Percentiles rank a stretch among this genome's conserved stretches.
These are phyloP conservation scores for Rynchops niger DNA, from an alignment of 2,113 vertebrate species.

Conservation along the genomic window DNA sequence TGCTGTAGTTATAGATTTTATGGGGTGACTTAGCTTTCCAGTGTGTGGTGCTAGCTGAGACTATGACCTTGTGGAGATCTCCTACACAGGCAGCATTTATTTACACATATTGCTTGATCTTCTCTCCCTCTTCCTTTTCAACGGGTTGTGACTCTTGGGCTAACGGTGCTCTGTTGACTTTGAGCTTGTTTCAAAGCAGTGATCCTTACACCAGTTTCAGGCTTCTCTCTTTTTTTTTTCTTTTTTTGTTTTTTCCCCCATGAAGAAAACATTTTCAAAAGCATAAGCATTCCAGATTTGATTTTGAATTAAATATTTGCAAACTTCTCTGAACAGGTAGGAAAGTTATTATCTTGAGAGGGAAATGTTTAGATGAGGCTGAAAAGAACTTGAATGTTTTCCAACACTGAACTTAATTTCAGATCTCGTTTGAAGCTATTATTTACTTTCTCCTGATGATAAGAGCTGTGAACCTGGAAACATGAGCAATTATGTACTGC, in stretches of 20 bases:
- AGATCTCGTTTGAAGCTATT: background rate
- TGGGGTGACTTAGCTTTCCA: background rate
- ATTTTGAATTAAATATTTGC: conserved; percentile 30
- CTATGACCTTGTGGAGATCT: background rate
- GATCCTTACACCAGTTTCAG: background rate
- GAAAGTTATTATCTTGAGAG: conserved; percentile 39
- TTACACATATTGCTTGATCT: background rate
- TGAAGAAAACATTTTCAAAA: background rate
- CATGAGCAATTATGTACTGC: background rate
- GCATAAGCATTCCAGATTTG: background rate
- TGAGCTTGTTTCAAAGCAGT: background rate
- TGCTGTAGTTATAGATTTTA: background rate
- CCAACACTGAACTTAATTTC: conserved; percentile 9
- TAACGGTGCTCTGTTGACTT: background rate
- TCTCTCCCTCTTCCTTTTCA: background rate
- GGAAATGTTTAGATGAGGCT: conserved; percentile 16
- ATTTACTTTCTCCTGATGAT: conserved; percentile 14
- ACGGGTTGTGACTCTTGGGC: background rate
- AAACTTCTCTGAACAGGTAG: background rate
- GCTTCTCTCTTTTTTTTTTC: background rate
- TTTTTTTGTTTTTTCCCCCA: background rate
- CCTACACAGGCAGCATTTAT: background rate
- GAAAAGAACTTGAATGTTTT: conserved; percentile 31
- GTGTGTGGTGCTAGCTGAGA: background rate
- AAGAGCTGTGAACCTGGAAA: background rate